phyloP scores from a whole-genome alignment of 2,113 vertebrate species.

The Coreoperca whiteheadi region DNA sequence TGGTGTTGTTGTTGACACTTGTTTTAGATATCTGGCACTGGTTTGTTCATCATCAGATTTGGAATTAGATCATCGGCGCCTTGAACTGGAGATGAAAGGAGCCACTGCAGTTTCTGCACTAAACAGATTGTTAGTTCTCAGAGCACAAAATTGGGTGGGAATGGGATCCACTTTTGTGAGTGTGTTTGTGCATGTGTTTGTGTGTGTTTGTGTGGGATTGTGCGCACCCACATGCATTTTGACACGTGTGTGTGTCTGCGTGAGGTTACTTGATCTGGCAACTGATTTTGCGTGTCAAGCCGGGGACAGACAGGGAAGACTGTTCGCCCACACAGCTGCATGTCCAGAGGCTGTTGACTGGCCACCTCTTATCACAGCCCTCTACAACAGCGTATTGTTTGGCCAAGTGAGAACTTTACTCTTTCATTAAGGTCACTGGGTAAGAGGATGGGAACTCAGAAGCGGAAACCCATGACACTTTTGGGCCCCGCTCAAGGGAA shows the following conservation, averaged over 20 bases:
- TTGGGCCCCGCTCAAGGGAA: conserved; percentile 67
- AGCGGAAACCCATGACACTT: conserved; percentile 75
- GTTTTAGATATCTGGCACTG: conserved; percentile 60
- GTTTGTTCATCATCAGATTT: conserved; percentile 70
- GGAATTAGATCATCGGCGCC: conserved; percentile 67
- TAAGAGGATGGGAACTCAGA: conserved; percentile 72
- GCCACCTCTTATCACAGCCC: conserved; percentile 63
- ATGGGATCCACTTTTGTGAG: conserved; percentile 46
- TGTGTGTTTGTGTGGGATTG: conserved; percentile 29
- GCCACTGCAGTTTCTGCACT: conserved; percentile 40
- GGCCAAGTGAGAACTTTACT: conserved; percentile 73
- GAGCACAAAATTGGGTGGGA: conserved; percentile 56
- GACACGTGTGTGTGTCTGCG: conserved; percentile 57
- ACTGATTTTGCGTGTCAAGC: conserved; percentile 60
- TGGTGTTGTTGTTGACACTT: conserved; percentile 71
- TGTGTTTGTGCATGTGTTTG: conserved; percentile 41
- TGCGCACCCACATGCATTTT: conserved; percentile 40
- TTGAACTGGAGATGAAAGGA: conserved; percentile 75
- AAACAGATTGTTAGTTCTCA: conserved; percentile 73
- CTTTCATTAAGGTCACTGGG: conserved; percentile 79
- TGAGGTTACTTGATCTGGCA: conserved; percentile 70
- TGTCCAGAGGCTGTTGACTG: conserved; percentile 78
- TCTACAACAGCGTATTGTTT: conserved; percentile 82
- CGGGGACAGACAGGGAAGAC: conserved; percentile 61
- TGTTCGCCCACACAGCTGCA: conserved; percentile 75